Conservation (phyloP, 1,140 invertebrate species). For the Harpegnathos saltator region DNA sequence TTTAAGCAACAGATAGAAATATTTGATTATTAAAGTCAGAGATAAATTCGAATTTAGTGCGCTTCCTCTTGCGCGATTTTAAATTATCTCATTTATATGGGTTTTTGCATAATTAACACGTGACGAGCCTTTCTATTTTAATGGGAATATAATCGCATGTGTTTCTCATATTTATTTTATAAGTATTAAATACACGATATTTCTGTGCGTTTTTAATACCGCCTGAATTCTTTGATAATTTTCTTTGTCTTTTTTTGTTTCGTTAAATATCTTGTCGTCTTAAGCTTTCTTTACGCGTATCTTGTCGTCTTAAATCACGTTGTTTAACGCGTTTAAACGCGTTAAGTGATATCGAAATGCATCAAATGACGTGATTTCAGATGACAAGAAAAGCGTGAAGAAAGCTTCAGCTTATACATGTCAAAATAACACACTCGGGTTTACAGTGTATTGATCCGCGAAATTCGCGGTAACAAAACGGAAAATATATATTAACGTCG, state of each 20-base stretch:
- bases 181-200: neutral
- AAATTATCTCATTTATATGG: neutral
- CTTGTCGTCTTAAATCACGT: too few relatives aligned
- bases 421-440: too few relatives aligned
- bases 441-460: neutral
- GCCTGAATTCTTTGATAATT: neutral
- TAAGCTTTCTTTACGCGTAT: too few relatives aligned
- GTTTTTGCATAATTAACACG: neutral
- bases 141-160: neutral
- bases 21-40: slow-evolving; percentile 15
- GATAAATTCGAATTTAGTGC: slow-evolving; percentile 10
- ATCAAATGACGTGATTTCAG: too few relatives aligned
- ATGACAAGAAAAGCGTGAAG: too few relatives aligned
- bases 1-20: neutral
- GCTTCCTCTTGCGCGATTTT: neutral
- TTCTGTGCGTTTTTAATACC: neutral
- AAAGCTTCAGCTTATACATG: too few relatives aligned
- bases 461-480: slow-evolving; percentile 8
- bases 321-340: too few relatives aligned
- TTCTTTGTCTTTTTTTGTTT: neutral
- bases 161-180: neutral
- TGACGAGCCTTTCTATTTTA: neutral
- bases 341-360: too few relatives aligned
- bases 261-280: too few relatives aligned
- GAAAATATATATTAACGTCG: slow-evolving; percentile 11